Evolutionary conservation across 2,888 invertebrate genomes (phyloP).

Genomic region (Pelosia muscerda): DNA sequence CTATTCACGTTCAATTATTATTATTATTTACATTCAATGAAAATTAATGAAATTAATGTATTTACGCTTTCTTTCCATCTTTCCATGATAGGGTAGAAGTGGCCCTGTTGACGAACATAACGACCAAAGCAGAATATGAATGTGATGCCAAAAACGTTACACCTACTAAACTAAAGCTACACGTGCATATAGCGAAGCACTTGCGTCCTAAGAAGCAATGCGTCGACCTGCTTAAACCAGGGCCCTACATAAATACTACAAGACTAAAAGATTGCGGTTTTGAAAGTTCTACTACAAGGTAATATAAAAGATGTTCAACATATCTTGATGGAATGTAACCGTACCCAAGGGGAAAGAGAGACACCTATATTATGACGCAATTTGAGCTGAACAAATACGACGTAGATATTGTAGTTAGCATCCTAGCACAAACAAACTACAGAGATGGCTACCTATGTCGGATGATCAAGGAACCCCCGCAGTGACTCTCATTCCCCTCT

Average conservation of each 20-base stretch:
- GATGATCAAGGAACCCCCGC: no score
- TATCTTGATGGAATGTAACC: no score
- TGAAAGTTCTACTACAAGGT: conserved; percentile 2
- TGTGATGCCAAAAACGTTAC: not conserved
- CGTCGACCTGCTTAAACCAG: not conserved
- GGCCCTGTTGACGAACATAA: not conserved
- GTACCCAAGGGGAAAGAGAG: no score
- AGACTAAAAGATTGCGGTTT: conserved; percentile 8
- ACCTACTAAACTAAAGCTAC: not conserved
- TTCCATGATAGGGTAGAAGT: not conserved
- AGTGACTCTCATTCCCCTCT: no score
- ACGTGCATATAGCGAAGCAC: not conserved
- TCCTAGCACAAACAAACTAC: no score
- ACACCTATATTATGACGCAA: no score
- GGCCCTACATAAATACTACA: not conserved
- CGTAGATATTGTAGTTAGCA: no score
- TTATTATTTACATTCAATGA: not conserved
- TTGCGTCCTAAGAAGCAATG: not conserved
- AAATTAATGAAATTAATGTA: not conserved
- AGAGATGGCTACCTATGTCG: no score
- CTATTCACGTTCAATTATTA: no score
- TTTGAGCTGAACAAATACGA: no score
- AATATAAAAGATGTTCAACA: no score
- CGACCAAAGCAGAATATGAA: not conserved
- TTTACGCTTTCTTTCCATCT: not conserved